Conservation (phyloP, 2,888 invertebrate species). For the Eumacrocentrus americanus region DNA sequence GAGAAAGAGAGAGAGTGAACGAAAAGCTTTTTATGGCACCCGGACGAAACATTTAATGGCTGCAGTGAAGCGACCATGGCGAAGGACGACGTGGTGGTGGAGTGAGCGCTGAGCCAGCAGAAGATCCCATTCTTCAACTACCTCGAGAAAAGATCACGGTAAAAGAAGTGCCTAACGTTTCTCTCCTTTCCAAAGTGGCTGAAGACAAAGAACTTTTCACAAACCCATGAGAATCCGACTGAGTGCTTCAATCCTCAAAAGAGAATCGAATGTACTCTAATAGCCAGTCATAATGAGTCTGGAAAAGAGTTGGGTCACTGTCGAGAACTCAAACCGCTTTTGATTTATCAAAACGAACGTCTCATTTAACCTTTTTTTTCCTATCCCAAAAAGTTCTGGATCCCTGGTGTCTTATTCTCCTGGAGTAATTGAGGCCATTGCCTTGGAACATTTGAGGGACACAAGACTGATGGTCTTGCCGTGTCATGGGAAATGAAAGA, state of each 20-base stretch:
- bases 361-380: neutral
- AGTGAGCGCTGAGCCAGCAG: conserved; percentile 33
- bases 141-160: conserved; percentile 8
- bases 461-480: conserved; percentile 3
- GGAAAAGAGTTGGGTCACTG: neutral
- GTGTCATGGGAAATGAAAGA: conserved; percentile 21
- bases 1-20: conserved; percentile 3
- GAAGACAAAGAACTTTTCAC: conserved; percentile 4
- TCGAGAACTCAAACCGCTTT: neutral
- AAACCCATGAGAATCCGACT: neutral
- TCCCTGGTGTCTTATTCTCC: conserved; percentile 8
- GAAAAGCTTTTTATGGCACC: conserved; percentile 8
- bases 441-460: neutral
- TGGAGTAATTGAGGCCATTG: conserved; percentile 20
- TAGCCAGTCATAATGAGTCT: conserved; percentile 21
- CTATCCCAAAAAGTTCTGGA: too few species aligned
- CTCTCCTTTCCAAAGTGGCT: neutral
- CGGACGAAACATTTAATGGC: conserved; percentile 5
- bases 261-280: conserved; percentile 20
- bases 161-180: conserved; percentile 19
- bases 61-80: neutral
- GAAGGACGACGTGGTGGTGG: neutral
- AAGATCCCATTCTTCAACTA: conserved; percentile 23
- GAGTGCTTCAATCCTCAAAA: conserved; percentile 5
- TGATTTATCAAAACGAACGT: neutral